Evolutionary conservation across 2,797 vertebrate species (phyloP).

Genomic region (Peromyscus attwateri): DNA sequence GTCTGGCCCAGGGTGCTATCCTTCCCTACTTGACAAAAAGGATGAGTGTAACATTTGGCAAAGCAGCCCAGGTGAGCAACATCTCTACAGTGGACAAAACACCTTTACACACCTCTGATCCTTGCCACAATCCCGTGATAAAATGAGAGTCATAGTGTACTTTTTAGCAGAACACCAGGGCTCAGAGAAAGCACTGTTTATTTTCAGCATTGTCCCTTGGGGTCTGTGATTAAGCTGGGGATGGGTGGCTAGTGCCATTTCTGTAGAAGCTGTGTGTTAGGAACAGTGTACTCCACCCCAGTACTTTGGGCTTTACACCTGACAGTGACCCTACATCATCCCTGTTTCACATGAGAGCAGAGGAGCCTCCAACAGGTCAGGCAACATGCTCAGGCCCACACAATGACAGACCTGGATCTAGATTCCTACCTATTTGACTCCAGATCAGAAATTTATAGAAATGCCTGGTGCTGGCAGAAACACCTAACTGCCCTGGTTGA

Average conservation of each 20-base stretch:
- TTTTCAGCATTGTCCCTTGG: neutral
- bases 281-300: neutral
- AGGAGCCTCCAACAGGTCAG: neutral
- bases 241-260: accelerated
- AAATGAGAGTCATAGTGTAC: neutral
- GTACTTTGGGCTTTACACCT: neutral
- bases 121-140: neutral
- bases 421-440: neutral
- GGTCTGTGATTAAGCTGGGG: neutral
- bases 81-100: neutral
- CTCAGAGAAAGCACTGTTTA: neutral
- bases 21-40: neutral
- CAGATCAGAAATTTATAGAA: neutral
- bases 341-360: neutral
- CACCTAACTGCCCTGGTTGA: too few species aligned
- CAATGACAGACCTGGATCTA: neutral
- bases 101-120: neutral
- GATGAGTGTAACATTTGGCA: neutral
- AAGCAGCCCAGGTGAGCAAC: neutral
- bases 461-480: neutral
- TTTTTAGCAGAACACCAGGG: neutral
- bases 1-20: neutral
- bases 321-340: neutral
- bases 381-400: neutral
- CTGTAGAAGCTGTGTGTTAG: neutral